Base-by-base conservation (phyloP, 1,140 invertebrate species). In the Heliconius congener region DNA sequence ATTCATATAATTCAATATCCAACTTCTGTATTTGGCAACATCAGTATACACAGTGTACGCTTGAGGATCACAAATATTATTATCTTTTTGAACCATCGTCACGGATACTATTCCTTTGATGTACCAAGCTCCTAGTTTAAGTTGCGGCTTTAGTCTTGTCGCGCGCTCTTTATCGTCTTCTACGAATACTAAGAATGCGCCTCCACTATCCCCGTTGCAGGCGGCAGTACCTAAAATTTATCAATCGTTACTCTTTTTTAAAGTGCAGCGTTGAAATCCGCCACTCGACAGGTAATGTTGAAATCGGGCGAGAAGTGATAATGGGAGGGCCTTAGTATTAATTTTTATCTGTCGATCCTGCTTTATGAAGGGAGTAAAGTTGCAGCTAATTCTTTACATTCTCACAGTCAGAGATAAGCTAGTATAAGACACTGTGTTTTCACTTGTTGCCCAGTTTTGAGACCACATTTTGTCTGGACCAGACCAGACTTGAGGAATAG, bases 21-120 rank as follows among this genome's bases (percentile, higher is more conserved):
- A 72, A 55, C 23, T 30, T 34, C 71, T 72, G 30, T 73, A 77
- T 73, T 77, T 77, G 3, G 76, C 76, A 8, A 73, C 52, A 30
- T 77, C 71, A 37, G 76, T 77, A 30, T 57, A 77, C 18, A 77
- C 76, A 0, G 76, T 73, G 52, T 77, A 77, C 0, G 76, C 76
- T 19, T 77, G 37, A 0, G 76, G 76, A 39, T 77, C 76, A 37
- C 76, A 77, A 2, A 77, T 27, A 8, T 70, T 39, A 18, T 39
- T n/a, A 8, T 73, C 76, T 73, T 39, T 57, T 27, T 50, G 70
- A 4, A 46, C 76, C 27, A 77, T 11, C 6, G 46, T 77, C 19
- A 72, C 71, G 1, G 76, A 77, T 18, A 77, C 76, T 8, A 77
- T 73, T 1, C 76, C 76, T 27, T 57, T 77, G 2, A 77, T 66